Conservation (phyloP, 2,113 vertebrate species). For the Macquaria australasica region DNA sequence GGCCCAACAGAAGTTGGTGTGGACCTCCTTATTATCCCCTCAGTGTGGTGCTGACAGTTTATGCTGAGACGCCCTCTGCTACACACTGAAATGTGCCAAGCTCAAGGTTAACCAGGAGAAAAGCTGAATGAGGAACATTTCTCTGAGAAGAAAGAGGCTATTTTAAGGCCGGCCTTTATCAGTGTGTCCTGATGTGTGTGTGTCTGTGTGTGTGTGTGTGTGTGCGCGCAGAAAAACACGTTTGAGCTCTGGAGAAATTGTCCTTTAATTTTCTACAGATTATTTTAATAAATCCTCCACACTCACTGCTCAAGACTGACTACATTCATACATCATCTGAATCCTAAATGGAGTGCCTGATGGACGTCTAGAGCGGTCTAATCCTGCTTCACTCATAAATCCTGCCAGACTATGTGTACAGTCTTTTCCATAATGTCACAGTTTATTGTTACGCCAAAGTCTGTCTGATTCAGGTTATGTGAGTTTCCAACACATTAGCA, state of each 20-base stretch:
- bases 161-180: slow-evolving; percentile 42
- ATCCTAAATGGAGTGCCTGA: slow-evolving; percentile 18
- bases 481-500: background rate
- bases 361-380: background rate
- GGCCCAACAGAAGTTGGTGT: slow-evolving; percentile 6
- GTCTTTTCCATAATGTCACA: background rate
- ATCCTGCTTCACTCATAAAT: slow-evolving; percentile 15
- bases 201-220: background rate
- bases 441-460: background rate
- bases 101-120: slow-evolving; percentile 62
- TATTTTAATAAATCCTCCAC: slow-evolving; percentile 21
- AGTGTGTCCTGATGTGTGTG: background rate
- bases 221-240: background rate
- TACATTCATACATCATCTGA: slow-evolving; percentile 13
- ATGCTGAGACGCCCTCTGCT: slow-evolving; percentile 39
- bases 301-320: slow-evolving; percentile 12
- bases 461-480: background rate
- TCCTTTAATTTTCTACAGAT: slow-evolving; percentile 37
- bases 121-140: slow-evolving; percentile 32
- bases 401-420: background rate
- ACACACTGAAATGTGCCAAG: slow-evolving; percentile 23
- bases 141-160: slow-evolving; percentile 33
- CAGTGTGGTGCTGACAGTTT: slow-evolving; percentile 44
- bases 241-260: slow-evolving; percentile 10
- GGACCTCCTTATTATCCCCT: slow-evolving; percentile 34